A percentile compares a stretch with the other conserved stretches of the same genome.
These are phyloP conservation scores for Alloscopus bannaensis DNA, from an alignment of 2,888 invertebrate genomes.

Conservation along the genomic window DNA sequence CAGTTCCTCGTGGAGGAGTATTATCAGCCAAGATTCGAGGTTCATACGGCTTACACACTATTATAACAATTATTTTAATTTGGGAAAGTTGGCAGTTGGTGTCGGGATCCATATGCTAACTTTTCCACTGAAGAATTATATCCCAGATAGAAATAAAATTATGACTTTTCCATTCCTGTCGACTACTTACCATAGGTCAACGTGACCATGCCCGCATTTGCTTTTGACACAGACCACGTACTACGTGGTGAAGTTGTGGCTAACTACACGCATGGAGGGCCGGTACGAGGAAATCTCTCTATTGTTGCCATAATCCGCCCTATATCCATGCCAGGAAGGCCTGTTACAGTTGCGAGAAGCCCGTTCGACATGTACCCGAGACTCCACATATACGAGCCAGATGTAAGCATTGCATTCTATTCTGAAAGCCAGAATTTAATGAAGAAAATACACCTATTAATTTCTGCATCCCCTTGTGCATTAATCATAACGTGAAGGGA, in stretches of 20 bases:
- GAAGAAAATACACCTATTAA: background rate
- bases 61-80: slow-evolving; percentile 13
- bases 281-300: slow-evolving; percentile 92
- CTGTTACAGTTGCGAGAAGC: slow-evolving; percentile 23
- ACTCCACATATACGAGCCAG: slow-evolving; percentile 45
- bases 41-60: slow-evolving; percentile 74
- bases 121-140: too few relatives aligned
- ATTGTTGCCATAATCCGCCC: slow-evolving; percentile 87
- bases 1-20: slow-evolving; percentile 94
- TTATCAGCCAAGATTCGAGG: slow-evolving; percentile 95
- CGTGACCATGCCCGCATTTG: slow-evolving; percentile 96
- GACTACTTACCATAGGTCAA: slow-evolving; percentile 79
- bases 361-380: slow-evolving; percentile 42
- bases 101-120: too few relatives aligned
- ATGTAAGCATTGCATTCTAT: slow-evolving; percentile 25
- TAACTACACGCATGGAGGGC: slow-evolving; percentile 96
- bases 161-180: slow-evolving; percentile 20
- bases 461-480: background rate
- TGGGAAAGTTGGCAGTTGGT: background rate
- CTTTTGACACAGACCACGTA: slow-evolving; percentile 89
- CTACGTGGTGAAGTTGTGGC: slow-evolving; percentile 93
- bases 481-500: slow-evolving; percentile 37
- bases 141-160: slow-evolving; percentile 19
- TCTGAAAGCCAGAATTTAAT: background rate
- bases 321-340: slow-evolving; percentile 75